Percentiles rank a stretch among this genome's conserved stretches.
These are phyloP conservation scores for Potamilus streckersoni DNA, from an alignment of 1,140 invertebrate genomes.

Conservation along the genomic window DNA sequence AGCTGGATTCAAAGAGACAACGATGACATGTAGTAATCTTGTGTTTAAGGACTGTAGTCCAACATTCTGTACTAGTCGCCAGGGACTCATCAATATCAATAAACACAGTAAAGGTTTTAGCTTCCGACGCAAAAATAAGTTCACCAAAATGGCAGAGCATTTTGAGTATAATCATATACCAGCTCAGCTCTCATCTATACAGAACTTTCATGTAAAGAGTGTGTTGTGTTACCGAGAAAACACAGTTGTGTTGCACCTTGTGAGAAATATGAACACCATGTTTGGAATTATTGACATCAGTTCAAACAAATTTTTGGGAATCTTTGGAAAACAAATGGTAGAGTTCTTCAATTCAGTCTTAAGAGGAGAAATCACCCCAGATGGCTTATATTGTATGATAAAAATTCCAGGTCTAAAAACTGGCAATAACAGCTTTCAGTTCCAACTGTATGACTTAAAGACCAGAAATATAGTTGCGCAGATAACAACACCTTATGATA, in stretches of 20 bases:
- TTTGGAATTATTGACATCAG: slow-evolving; percentile 64
- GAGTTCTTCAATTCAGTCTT: slow-evolving; percentile 65
- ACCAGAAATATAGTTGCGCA: slow-evolving; percentile 54
- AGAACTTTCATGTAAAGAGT: slow-evolving; percentile 67
- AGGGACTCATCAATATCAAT: slow-evolving; percentile 66
- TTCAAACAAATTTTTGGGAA: slow-evolving; percentile 64
- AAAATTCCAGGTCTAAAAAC: slow-evolving; percentile 55
- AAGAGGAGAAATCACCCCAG: slow-evolving; percentile 66
- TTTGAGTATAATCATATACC: slow-evolving; percentile 69
- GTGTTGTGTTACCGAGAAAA: slow-evolving; percentile 64
- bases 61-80: slow-evolving; percentile 64
- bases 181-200: slow-evolving; percentile 66
- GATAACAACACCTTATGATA: slow-evolving; percentile 49
- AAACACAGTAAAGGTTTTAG: slow-evolving; percentile 62
- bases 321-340: slow-evolving; percentile 63
- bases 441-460: slow-evolving; percentile 60
- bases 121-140: slow-evolving; percentile 62
- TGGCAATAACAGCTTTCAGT: slow-evolving; percentile 47
- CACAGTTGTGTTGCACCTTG: slow-evolving; percentile 62
- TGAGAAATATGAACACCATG: slow-evolving; percentile 65
- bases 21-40: slow-evolving; percentile 61
- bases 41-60: slow-evolving; percentile 66
- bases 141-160: slow-evolving; percentile 68
- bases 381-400: slow-evolving; percentile 62
- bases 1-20: slow-evolving; percentile 61